Percentiles rank a stretch among this genome's conserved stretches.
phyloP scores from a whole-genome alignment of 2,113 vertebrate species.

The Ctenodactylus gundi region DNA sequence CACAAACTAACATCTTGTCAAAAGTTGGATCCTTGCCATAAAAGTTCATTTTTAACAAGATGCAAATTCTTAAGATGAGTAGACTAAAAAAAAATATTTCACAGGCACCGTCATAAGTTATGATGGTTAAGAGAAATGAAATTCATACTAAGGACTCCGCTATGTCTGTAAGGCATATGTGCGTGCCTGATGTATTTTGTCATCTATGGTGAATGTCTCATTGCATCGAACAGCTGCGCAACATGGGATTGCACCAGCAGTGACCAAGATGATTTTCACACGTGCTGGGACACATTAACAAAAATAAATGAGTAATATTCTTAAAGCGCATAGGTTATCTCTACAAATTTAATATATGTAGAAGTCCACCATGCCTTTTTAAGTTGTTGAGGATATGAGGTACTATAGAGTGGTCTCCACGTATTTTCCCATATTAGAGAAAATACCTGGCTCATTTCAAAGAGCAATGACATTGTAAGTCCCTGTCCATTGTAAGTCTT shows the following conservation, averaged over 20 bases:
- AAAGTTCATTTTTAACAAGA: constrained; percentile 46
- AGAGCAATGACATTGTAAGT: background rate
- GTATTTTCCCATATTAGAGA: background rate
- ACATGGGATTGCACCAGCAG: background rate
- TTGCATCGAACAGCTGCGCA: background rate
- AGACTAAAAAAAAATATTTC: constrained; percentile 64
- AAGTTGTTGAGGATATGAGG: background rate
- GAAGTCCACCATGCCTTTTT: background rate
- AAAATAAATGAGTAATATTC: background rate
- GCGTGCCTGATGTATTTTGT: background rate
- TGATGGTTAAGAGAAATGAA: background rate
- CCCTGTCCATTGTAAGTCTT: background rate
- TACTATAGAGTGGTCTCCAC: background rate
- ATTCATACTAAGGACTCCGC: constrained; percentile 67
- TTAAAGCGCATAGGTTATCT: background rate
- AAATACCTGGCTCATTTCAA: background rate
- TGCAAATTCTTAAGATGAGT: constrained; percentile 51
- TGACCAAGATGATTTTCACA: background rate
- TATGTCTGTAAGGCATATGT: constrained; percentile 34
- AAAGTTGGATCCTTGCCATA: background rate
- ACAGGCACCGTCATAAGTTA: background rate
- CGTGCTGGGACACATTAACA: background rate
- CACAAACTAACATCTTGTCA: background rate
- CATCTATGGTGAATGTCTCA: background rate
- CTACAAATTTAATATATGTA: background rate